Evolutionary conservation across 2,888 invertebrate genomes (phyloP).

Genomic region (Thalpophila matura): DNA sequence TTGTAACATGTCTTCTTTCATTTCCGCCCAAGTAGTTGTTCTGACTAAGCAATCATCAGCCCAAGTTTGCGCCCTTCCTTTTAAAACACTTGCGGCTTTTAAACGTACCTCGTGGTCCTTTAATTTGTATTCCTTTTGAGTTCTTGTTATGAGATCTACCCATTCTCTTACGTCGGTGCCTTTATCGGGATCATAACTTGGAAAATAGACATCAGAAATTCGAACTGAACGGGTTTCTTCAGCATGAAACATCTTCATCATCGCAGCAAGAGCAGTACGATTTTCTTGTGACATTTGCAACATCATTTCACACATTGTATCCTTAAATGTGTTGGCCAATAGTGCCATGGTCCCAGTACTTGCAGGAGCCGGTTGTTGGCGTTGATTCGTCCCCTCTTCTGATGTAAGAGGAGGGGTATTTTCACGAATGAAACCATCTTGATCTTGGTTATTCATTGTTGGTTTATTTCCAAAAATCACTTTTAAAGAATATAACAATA

Average conservation of each 20-base stretch:
- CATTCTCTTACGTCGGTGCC: constrained; percentile 9
- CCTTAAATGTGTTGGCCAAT: constrained; percentile 10
- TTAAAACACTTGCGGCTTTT: constrained; percentile 33
- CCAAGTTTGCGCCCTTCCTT: constrained; percentile 32
- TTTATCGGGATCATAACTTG: constrained; percentile 28
- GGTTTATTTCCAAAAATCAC: too few species aligned
- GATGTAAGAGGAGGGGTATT: constrained; percentile 24
- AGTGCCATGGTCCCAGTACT: not conserved
- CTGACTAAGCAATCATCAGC: constrained; percentile 25
- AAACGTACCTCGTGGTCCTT: constrained; percentile 10
- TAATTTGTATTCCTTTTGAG: constrained; percentile 5
- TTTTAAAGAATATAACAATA: too few species aligned
- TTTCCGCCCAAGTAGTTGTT: constrained; percentile 32
- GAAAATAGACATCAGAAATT: constrained; percentile 13
- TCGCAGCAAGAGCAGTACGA: constrained; percentile 20
- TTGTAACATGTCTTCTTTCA: constrained; percentile 29
- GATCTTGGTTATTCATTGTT: too few species aligned
- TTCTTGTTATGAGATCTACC: constrained; percentile 9
- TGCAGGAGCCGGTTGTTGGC: constrained; percentile 7
- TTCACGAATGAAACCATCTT: constrained; percentile 1
- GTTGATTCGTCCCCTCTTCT: constrained; percentile 30
- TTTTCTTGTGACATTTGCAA: constrained; percentile 22
- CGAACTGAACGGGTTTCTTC: constrained; percentile 5
- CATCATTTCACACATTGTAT: constrained; percentile 36
- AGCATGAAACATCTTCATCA: constrained; percentile 3